These are phyloP conservation scores for Crotalus tigris DNA, from an alignment of 2,113 vertebrate genomes.

Conservation along the genomic window DNA sequence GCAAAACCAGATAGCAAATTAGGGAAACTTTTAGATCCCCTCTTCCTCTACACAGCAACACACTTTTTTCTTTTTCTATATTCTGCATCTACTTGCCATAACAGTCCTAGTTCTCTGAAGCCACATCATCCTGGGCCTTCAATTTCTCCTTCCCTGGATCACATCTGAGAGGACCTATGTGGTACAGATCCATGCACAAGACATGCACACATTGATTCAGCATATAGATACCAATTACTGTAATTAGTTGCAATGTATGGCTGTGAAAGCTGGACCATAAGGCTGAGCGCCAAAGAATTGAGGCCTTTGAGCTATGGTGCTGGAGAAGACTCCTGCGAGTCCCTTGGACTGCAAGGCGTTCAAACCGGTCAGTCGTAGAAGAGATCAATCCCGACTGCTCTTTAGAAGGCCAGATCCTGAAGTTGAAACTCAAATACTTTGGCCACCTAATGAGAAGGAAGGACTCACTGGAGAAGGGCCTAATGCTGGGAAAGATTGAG, in stretches of 20 bases:
- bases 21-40: neutral
- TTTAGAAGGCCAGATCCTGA: no score
- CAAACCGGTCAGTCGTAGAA: no score
- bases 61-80: neutral
- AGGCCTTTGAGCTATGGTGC: no score
- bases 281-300: no score
- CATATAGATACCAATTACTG: neutral
- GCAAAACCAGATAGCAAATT: neutral
- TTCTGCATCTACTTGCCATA: neutral
- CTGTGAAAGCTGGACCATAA: no score
- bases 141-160: neutral
- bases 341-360: no score
- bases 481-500: no score
- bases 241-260: neutral
- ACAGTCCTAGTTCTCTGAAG: neutral
- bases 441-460: no score
- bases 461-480: no score
- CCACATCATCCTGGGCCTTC: neutral
- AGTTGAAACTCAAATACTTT: no score
- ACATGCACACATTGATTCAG: neutral
- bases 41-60: neutral
- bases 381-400: no score
- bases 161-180: neutral
- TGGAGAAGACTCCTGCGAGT: no score
- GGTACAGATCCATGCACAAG: neutral